Evolutionary conservation across 2,888 invertebrate species (phyloP), one percentile per base, ranked within the genome.

Genomic region (Parascotia fuliginaria): DNA sequence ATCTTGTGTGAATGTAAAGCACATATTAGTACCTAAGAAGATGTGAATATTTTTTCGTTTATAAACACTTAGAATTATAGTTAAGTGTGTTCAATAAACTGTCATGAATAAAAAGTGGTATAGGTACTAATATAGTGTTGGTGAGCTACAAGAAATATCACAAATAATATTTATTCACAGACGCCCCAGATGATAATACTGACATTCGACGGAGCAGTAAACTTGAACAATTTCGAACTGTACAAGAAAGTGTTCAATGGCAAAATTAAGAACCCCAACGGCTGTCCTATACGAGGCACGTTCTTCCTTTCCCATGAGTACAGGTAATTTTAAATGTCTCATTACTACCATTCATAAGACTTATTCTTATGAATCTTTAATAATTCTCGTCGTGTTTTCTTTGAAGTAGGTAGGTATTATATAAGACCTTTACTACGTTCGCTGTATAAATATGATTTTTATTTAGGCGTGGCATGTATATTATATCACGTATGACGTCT

Each of bases 161-260:
- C n/a, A n/a, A n/a, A n/a, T n/a, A n/a, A n/a, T n/a, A n/a, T n/a
- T n/a, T 24, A 6, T 60, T 42, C 29, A 14, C 92, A 98, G 97
- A 96, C 96, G 29, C 98, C 98, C 5, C 98, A 98, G 93, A 97
- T 98, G 94, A 96, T 98, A 70, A 86, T 98, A 77, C 86, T 98
- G 73, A 98, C 98, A 31, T 98, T 98, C 82, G 98, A 98, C 82
- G 98, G 98, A 42, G 98, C 98, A 15, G 95, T 98, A 66, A 98
- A 98, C 89, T 93, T 97, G 76, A 97, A 98, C 83, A 98, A 98
- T 88, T 97, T 94, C 83, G 96, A 97, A 57, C 95, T 96, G 74
- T 98, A 98, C 89, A 95, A 94, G 81, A 96, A 96, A 87, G 96
- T 98, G 45, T 97, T 98, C 83, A 94, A 94, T 75, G 94, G 94